phyloP scores from a whole-genome alignment of 2,113 vertebrate species.

The Ciconia stormi region DNA sequence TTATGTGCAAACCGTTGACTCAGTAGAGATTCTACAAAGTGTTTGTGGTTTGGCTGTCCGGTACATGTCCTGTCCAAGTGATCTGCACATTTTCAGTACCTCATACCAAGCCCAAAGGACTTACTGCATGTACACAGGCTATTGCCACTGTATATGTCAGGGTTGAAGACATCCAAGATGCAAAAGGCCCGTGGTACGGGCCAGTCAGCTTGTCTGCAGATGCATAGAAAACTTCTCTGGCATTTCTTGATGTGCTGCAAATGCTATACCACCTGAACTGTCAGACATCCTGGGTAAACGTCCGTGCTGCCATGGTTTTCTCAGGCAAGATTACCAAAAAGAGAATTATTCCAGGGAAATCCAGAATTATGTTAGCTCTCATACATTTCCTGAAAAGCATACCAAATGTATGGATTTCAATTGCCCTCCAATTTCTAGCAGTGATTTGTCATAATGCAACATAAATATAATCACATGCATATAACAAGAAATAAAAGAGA shows the following conservation, averaged over 20 bases:
- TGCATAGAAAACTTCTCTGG: not conserved
- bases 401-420: not conserved
- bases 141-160: not conserved
- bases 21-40: not conserved
- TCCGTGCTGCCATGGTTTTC: not conserved
- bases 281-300: not conserved
- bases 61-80: fast-evolving
- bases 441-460: not conserved
- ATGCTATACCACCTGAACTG: not conserved
- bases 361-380: not conserved
- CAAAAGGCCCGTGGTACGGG: not conserved
- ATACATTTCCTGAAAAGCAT: not conserved
- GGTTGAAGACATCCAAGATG: not conserved
- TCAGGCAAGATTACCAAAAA: not conserved
- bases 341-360: not conserved
- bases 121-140: not conserved
- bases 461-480: not conserved
- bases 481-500: not conserved
- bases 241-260: not conserved
- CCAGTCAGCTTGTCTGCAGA: not conserved
- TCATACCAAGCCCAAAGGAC: not conserved
- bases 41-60: not conserved
- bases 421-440: not conserved
- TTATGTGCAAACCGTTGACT: not conserved
- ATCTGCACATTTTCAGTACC: not conserved